Evolutionary conservation across 1,140 invertebrate species (phyloP).

Genomic region (Chlorops oryzae): DNA sequence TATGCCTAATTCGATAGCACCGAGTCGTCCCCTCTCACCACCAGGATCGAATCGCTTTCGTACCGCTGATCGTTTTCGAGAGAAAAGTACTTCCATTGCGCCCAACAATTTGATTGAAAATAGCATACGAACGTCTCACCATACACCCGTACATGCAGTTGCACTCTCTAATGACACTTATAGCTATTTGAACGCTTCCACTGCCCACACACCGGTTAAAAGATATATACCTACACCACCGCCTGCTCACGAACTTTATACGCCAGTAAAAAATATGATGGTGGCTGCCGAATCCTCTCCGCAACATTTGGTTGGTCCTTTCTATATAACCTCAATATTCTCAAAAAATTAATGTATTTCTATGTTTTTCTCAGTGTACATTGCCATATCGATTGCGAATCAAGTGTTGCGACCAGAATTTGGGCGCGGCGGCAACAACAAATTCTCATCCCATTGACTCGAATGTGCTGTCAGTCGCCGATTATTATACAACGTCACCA

Average conservation of each 20-base stretch:
- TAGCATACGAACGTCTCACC: no score
- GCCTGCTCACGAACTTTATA: constrained; percentile 26
- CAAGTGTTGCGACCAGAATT: constrained; percentile 33
- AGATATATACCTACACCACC: constrained; percentile 46
- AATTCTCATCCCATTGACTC: not conserved
- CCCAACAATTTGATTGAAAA: no score
- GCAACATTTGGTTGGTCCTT: no score
- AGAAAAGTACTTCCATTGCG: not conserved
- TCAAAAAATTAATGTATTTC: no score
- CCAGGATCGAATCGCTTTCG: constrained; percentile 20
- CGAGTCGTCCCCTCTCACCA: constrained; percentile 23
- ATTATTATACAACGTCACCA: constrained; percentile 17
- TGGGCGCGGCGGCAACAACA: constrained; percentile 6
- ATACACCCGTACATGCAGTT: no score
- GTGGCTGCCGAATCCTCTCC: no score
- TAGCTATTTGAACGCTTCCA: constrained; percentile 36
- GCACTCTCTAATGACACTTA: constrained; percentile 32
- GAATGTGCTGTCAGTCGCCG: not conserved
- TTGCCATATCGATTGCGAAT: constrained; percentile 19
- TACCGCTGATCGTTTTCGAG: constrained; percentile 1
- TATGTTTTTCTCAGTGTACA: not conserved
- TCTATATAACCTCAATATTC: no score
- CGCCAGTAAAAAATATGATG: not conserved
- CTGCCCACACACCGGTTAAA: constrained; percentile 45
- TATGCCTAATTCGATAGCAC: constrained; percentile 32